Evolutionary conservation across 2,888 invertebrate genomes (phyloP), one percentile per base, ranked within the genome.

Genomic region (Zootermopsis nevadensis): DNA sequence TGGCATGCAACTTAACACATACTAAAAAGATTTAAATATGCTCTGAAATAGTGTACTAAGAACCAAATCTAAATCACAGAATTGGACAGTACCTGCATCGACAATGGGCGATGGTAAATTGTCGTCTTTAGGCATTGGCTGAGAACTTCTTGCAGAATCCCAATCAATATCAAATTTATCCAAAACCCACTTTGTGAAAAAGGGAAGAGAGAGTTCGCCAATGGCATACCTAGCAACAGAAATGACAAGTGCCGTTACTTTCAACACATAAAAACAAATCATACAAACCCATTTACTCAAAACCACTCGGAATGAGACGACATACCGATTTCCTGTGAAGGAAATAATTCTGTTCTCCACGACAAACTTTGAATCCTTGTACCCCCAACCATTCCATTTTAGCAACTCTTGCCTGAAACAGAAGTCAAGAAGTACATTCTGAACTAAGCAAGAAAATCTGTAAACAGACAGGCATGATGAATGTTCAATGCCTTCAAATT

Each of bases 301-400:
- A n/a, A n/a, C n/a, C n/a, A n/a, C n/a, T n/a, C n/a, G n/a, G n/a
- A 27, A 60, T 27, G n/a, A 27, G 7, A 60, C 15, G n/a, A 87
- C 91, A 90, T 89, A 97, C 97, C 97, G 94, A 88, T 94, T 92
- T 77, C 99, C 99, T 2, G 94, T 95, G 89, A 99, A 98, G 85
- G 92, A 92, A 77, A 96, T 92, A n/a, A 93, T 89, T 7, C 91
- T 90, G 85, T 92, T 92, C 83, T 94, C 91, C 10, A 95, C 88
- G 81, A 92, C 89, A 89, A 99, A 99, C 89, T 93, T 93, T 0
- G 98, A 97, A 90, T 99, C 99, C 86, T 95, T 96, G 91, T 99
- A 99, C n/a, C 99, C 99, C 99, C 99, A 99, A 33, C 99, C 99
- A 91, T 99, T 98, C 99, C 99, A 99, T 91, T 98, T 99, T 80